Evolutionary conservation across 2,888 invertebrate genomes (phyloP), one percentile per base, ranked within the genome.

Genomic region (Nipponacmea schrenckii): DNA sequence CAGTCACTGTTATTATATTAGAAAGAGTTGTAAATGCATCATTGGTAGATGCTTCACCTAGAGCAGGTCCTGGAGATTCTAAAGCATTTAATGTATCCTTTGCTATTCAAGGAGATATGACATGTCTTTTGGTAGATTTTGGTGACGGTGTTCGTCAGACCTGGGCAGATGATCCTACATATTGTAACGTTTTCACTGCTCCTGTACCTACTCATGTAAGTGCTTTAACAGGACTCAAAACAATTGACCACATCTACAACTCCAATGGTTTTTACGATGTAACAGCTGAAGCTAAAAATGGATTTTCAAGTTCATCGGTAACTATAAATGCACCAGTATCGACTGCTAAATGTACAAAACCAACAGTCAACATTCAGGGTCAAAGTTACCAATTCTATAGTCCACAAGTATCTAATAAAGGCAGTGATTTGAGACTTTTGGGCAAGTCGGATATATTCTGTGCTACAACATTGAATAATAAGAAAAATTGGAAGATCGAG

Each of bases 51-150:
- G 46, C 64, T 14, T 68, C 68, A 10, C 65, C 70, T 26, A 70
- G 70, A 8, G 76, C 76, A 1, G 62, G 66, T 24, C 76, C 78
- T 0, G 71, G 77, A 14, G 74, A 79, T 31, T n/a, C 27, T 7
- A 83, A 82, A 46, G 31, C 44, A n/a, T 77, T 86, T 46, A 62
- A 70, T 12, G 64, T 84, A 12, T 71, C 74, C 7, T 84, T 85
- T 72, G 76, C 66, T 2, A 71, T 67, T 0, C 67, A 79, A 7
- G 85, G 86, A 5, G 75, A 78, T 3, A 67, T 71, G 2, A 78
- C 83, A 12, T 86, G 86, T 71, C 69, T 86, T 5, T 75, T 75
- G 10, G 73, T 86, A 0, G 77, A 83, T 72, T 83, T 75, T 62
- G 84, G 82, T 2, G 81, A 83, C 45, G 78, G 79, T 1, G 69